Percentiles rank a stretch among this genome's conserved stretches.
These are phyloP conservation scores for Tachina lurida DNA, from an alignment of 2,888 invertebrate genomes.

Conservation along the genomic window DNA sequence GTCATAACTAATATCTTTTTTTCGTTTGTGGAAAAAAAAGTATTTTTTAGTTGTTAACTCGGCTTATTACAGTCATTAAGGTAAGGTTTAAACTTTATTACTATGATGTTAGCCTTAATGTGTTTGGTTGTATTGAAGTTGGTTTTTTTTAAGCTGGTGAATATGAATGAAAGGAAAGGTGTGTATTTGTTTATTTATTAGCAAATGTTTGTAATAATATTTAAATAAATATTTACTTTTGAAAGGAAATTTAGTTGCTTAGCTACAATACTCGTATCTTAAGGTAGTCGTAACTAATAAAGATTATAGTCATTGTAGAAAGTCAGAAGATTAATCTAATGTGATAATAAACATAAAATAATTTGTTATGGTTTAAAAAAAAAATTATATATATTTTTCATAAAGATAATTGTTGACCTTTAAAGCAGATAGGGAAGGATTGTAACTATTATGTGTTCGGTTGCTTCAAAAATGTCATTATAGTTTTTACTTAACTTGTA, in stretches of 20 bases:
- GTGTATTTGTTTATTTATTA: constrained; percentile 70
- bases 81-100: constrained; percentile 59
- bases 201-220: constrained; percentile 57
- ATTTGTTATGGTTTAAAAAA: neutral
- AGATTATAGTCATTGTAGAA: constrained; percentile 33
- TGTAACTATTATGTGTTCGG: too few species aligned
- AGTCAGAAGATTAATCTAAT: constrained; percentile 35
- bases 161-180: constrained; percentile 63
- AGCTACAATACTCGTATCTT: neutral
- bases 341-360: constrained; percentile 13
- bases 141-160: constrained; percentile 22
- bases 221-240: constrained; percentile 56
- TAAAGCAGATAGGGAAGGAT: too few species aligned
- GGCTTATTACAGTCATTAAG: constrained; percentile 70
- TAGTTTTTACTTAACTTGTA: too few species aligned
- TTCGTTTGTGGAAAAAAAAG: neutral
- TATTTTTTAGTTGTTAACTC: constrained; percentile 40
- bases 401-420: too few species aligned
- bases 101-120: constrained; percentile 20
- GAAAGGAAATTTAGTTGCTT: constrained; percentile 32
- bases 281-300: constrained; percentile 23
- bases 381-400: too few species aligned
- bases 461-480: too few species aligned
- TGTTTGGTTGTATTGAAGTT: constrained; percentile 29
- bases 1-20: constrained; percentile 59